Base-by-base conservation (phyloP, 2,888 invertebrate genomes). In the Eudasyphora cyanicolor region DNA sequence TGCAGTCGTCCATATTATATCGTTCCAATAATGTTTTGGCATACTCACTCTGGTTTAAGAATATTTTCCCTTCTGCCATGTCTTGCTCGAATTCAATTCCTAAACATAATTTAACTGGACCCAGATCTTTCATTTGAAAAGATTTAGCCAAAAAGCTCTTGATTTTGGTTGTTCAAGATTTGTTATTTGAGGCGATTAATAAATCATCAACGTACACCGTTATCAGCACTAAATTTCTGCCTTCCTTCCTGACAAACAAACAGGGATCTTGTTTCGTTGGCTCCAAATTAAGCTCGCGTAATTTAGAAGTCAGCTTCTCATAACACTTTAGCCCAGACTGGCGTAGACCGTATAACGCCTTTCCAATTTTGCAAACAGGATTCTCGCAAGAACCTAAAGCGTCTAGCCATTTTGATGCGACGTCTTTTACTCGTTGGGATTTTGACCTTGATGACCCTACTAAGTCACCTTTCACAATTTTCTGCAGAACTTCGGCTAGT, bases 141-240 rank as follows among this genome's bases (percentile, higher is more conserved):
- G n/a, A n/a, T n/a, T n/a, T n/a, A n/a, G n/a, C n/a, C n/a, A n/a
- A n/a, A n/a, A n/a, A n/a, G n/a, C n/a, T n/a, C n/a, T n/a, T n/a
- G n/a, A 82, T 32, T 19, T 77, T 57, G 2, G 62, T n/a, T 10
- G 85, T 24, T 60, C 32, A 62, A 14, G 8, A 8, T 2, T 17
- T 67, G 19, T 77, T 32, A 17, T 85, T 85, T 57, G 82, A 76
- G 6, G 85, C 82, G n/a, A n/a, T n/a, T n/a, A n/a, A n/a, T n/a
- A 81, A 57, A 69, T 84, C 85, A 27, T 84, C 82, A 6, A 85
- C 85, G 29, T 86, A 85, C n/a, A 86, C 78, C 2, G 85, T 73
- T 10, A 85, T 29, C 5, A 45, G n/a, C 12, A 12, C 10, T 10
- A 84, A 77, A 35, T 79, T 64, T 29, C 64, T 35, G 12, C 64